A percentile compares a stretch with the other conserved stretches of the same genome.
phyloP scores from a whole-genome alignment of 2,888 invertebrate species.

The Teleiodes luculella region DNA sequence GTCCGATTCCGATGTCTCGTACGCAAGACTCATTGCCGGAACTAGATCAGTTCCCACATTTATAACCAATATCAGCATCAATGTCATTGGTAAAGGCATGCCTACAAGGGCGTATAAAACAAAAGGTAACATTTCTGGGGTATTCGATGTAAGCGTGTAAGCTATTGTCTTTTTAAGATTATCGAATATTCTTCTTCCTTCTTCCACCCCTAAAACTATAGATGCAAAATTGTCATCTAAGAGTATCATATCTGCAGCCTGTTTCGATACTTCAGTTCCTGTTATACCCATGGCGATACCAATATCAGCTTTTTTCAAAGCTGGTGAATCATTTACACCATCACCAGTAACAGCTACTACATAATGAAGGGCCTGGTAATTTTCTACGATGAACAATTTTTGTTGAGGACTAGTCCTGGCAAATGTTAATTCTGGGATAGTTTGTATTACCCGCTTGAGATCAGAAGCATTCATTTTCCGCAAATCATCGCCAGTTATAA shows the following conservation, averaged over 20 bases:
- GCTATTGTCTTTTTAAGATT: conserved; percentile 92
- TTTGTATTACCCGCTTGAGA: conserved; percentile 77
- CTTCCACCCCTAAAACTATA: conserved; percentile 90
- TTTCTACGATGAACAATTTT: conserved; percentile 85
- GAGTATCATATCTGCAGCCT: conserved; percentile 94
- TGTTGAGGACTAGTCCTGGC: conserved; percentile 85
- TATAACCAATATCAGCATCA: conserved; percentile 81
- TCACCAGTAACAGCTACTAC: conserved; percentile 94
- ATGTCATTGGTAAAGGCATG: conserved; percentile 84
- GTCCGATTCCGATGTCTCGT: conserved; percentile 86
- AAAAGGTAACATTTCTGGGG: conserved; percentile 91
- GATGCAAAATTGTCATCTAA: conserved; percentile 93
- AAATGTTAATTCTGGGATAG: conserved; percentile 85
- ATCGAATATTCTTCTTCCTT: conserved; percentile 89
- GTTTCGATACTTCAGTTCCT: conserved; percentile 89
- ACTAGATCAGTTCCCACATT: conserved; percentile 89
- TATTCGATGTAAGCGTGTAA: conserved; percentile 89
- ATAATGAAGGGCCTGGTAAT: conserved; percentile 86
- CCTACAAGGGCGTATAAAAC: conserved; percentile 84
- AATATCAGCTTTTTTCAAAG: conserved; percentile 91
- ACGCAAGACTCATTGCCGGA: conserved; percentile 88
- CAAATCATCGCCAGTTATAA: conserved; percentile 75
- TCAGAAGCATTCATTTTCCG: conserved; percentile 76
- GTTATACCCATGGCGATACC: conserved; percentile 90
- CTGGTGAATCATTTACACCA: conserved; percentile 93